Evolutionary conservation across 2,797 vertebrate genomes (phyloP).

Genomic region (Pantherophis alleghaniensis): DNA sequence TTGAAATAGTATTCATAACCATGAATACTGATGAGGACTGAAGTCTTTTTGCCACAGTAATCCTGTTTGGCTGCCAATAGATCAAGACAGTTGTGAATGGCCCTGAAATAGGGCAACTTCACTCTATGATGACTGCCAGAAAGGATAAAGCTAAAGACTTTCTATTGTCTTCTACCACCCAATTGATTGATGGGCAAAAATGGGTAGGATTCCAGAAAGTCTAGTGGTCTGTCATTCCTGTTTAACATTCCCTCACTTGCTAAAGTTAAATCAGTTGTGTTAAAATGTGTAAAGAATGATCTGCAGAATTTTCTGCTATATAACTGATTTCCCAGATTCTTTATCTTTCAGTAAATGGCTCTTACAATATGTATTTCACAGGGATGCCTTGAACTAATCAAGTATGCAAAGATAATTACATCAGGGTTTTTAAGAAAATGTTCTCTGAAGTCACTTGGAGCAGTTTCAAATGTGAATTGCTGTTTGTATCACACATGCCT

Average conservation of each 20-base stretch:
- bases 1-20: background rate
- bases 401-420: background rate
- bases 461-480: slow-evolving; percentile 15
- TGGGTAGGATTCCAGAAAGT: background rate
- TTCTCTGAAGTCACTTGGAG: background rate
- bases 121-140: background rate
- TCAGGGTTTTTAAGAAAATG: background rate
- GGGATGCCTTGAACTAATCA: background rate
- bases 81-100: background rate
- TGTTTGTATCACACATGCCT: background rate
- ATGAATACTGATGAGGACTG: background rate
- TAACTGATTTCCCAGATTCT: background rate
- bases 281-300: background rate
- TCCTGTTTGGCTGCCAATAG: background rate
- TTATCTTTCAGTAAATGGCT: background rate
- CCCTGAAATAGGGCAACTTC: background rate
- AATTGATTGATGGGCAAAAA: background rate
- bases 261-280: background rate
- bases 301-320: background rate
- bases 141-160: background rate
- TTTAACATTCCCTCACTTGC: background rate
- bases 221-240: background rate
- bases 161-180: background rate
- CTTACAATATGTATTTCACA: background rate
- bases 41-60: background rate